Conservation (phyloP, 1,140 invertebrate species). For the Brachionus calyciflorus region DNA sequence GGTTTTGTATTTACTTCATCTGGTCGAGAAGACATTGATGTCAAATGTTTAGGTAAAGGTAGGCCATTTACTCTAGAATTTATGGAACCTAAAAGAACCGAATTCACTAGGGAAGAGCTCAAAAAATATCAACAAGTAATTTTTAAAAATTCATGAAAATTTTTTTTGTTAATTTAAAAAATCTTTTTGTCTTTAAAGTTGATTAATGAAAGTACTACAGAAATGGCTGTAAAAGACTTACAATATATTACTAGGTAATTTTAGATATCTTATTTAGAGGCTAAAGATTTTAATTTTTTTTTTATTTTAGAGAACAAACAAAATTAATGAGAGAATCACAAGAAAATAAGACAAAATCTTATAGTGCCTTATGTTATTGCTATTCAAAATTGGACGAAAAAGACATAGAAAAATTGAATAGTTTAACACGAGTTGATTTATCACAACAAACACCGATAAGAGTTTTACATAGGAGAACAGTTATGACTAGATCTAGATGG, state of each 20-base stretch:
- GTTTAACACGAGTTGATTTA: constrained; percentile 46
- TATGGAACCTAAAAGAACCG: constrained; percentile 66
- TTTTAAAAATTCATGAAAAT: constrained; percentile 52
- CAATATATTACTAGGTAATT: constrained; percentile 67
- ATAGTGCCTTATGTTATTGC: constrained; percentile 73
- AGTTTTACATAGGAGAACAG: constrained; percentile 73
- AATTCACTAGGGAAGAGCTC: constrained; percentile 48
- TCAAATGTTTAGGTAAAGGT: constrained; percentile 74
- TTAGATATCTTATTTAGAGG: not conserved
- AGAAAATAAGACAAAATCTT: constrained; percentile 77
- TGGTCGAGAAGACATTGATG: constrained; percentile 90
- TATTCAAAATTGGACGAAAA: constrained; percentile 56
- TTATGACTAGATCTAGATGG: constrained; percentile 66
- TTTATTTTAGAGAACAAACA: constrained; percentile 67
- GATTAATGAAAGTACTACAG: constrained; percentile 66
- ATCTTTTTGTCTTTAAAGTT: constrained; percentile 13
- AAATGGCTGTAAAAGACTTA: constrained; percentile 66
- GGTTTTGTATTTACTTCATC: constrained; percentile 75
- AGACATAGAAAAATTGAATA: constrained; percentile 63
- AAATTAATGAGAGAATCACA: constrained; percentile 78
- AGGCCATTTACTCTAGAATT: constrained; percentile 82
- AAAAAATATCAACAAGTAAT: constrained; percentile 49
- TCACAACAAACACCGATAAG: constrained; percentile 63
- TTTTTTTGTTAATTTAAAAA: not conserved
- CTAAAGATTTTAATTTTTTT: constrained; percentile 41